Evolutionary conservation across 2,888 invertebrate species (phyloP).

Genomic region (Apeira syringaria): DNA sequence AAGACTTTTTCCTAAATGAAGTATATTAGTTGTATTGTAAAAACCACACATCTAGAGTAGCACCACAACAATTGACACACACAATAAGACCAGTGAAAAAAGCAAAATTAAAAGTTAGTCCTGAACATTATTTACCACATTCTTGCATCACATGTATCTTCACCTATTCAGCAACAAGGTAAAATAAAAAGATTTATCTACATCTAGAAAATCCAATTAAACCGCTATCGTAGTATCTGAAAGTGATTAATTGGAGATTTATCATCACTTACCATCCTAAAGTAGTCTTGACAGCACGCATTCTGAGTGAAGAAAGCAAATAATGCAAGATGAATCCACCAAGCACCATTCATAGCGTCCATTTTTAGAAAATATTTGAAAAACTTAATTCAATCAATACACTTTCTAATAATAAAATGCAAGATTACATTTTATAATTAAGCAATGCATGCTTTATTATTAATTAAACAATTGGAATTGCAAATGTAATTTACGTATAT

Average conservation of each 20-base stretch:
- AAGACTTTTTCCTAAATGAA: no score
- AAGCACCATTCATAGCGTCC: constrained; percentile 41
- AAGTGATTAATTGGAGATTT: constrained; percentile 17
- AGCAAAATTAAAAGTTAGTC: no score
- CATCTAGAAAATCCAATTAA: constrained; percentile 11
- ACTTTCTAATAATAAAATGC: constrained; percentile 12
- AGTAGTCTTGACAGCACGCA: constrained; percentile 64
- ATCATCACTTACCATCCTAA: constrained; percentile 68
- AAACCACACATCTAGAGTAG: no score
- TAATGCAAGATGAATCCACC: constrained; percentile 42
- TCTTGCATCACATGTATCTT: no score
- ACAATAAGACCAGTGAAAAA: no score
- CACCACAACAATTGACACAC: no score
- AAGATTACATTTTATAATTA: not conserved
- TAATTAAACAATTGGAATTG: constrained; percentile 6
- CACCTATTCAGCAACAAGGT: not conserved
- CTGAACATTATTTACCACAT: no score
- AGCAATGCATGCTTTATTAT: constrained; percentile 2
- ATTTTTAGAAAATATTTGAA: constrained; percentile 38
- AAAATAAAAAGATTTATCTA: constrained; percentile 1
- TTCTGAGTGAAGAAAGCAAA: constrained; percentile 72
- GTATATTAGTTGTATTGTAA: no score
- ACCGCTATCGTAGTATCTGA: constrained; percentile 14
- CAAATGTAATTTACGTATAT: constrained; percentile 1
- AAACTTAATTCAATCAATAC: constrained; percentile 8